These are phyloP conservation scores for Botia almorhae DNA, from an alignment of 2,797 vertebrate species.

Conservation along the genomic window DNA sequence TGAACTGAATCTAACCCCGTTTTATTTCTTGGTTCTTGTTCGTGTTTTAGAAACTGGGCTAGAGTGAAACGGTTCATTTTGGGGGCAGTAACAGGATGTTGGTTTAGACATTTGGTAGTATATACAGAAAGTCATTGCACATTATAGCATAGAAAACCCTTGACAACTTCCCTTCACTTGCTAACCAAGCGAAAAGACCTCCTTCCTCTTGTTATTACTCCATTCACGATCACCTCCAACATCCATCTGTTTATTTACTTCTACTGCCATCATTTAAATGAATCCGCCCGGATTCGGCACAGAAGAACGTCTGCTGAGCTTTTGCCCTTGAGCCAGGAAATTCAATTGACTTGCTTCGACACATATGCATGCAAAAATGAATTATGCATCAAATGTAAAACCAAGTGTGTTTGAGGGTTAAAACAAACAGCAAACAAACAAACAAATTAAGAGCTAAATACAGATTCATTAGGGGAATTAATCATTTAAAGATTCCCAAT, in stretches of 20 bases:
- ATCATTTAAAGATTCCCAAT: slow-evolving; percentile 32
- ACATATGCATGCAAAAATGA: slow-evolving; percentile 52
- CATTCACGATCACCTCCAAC: slow-evolving; percentile 48
- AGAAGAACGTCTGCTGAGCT: slow-evolving; percentile 39
- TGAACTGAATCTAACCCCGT: background rate
- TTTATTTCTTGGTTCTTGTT: background rate
- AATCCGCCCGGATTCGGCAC: slow-evolving; percentile 41
- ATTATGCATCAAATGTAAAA: slow-evolving; percentile 51
- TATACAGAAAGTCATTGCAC: slow-evolving; percentile 44
- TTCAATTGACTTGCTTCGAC: slow-evolving; percentile 50
- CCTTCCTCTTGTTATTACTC: slow-evolving; percentile 47
- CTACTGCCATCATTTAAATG: slow-evolving; percentile 44
- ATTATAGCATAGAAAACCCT: slow-evolving; percentile 36
- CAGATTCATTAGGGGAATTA: slow-evolving; percentile 38
- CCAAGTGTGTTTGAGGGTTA: slow-evolving; percentile 17
- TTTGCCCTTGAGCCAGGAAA: slow-evolving; percentile 55
- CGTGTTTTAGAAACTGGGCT: background rate
- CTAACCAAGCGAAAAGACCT: slow-evolving; percentile 37
- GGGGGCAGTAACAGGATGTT: slow-evolving; percentile 27
- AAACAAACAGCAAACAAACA: slow-evolving; percentile 24
- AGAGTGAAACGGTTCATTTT: slow-evolving; percentile 9
- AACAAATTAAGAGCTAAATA: slow-evolving; percentile 27
- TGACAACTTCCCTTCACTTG: slow-evolving; percentile 36
- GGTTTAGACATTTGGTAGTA: slow-evolving; percentile 33
- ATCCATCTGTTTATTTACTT: slow-evolving; percentile 60